phyloP scores from a whole-genome alignment of 2,797 vertebrate genomes.

The Pipistrellus nathusii region DNA sequence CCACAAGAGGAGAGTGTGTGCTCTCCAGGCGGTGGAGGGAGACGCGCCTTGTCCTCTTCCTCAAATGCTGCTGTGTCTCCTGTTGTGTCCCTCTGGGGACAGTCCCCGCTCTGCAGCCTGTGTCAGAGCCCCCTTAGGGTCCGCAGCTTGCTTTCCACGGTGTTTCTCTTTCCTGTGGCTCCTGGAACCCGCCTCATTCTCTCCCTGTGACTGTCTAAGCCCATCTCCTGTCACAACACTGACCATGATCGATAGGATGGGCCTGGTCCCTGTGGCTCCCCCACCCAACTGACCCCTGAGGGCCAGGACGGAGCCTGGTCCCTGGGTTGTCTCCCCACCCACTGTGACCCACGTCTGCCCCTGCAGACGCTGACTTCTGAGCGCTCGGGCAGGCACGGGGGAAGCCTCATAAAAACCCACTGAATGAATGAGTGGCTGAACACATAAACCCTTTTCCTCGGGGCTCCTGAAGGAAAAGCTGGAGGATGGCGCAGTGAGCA shows the following conservation, averaged over 20 bases:
- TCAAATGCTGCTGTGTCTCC: neutral
- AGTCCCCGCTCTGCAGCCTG: neutral
- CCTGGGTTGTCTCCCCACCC: neutral
- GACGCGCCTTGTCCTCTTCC: neutral
- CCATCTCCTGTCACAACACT: conserved; percentile 4
- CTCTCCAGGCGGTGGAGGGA: neutral
- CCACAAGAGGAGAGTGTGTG: neutral
- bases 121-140: neutral
- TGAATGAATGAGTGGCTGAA: neutral
- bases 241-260: neutral
- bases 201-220: neutral
- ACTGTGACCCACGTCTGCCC: neutral
- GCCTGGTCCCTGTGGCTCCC: neutral
- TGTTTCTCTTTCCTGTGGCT: neutral
- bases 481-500: neutral
- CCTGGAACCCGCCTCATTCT: neutral
- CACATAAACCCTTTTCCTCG: neutral
- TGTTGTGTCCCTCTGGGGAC: neutral
- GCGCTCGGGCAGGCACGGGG: too few species aligned
- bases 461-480: conserved; percentile 29
- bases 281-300: neutral
- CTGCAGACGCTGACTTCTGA: neutral
- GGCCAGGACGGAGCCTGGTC: neutral
- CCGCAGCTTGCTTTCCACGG: conserved; percentile 23
- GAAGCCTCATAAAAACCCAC: neutral